phyloP scores from a whole-genome alignment of 2,797 vertebrate genomes.

The Argya squamiceps region DNA sequence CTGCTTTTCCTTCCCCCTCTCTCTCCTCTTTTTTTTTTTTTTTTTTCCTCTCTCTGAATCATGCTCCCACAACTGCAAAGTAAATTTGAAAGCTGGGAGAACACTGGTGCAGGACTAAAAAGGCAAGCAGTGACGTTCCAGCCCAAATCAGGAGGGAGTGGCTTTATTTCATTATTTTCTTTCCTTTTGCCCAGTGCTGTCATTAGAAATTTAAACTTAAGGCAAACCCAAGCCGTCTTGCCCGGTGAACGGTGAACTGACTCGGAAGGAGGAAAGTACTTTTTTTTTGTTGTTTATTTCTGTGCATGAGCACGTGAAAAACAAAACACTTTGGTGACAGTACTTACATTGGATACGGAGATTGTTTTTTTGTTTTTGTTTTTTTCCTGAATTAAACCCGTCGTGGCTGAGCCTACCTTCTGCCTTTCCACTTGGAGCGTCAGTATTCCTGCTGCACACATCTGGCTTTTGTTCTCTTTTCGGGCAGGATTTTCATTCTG shows the following conservation, averaged over 20 bases:
- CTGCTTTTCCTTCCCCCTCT: conserved; percentile 19
- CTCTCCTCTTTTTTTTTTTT: background rate
- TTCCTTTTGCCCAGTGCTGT: conserved; percentile 57
- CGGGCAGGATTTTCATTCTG: conserved; percentile 14
- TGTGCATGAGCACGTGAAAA: background rate
- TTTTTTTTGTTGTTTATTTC: background rate
- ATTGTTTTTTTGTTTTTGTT: background rate
- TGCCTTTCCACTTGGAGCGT: conserved; percentile 6
- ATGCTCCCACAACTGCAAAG: conserved; percentile 74
- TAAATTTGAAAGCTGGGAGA: conserved; percentile 67
- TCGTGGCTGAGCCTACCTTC: conserved; percentile 50
- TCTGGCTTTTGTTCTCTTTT: conserved; percentile 54
- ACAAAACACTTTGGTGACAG: background rate
- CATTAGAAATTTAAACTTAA: conserved; percentile 71
- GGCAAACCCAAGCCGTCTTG: conserved; percentile 15
- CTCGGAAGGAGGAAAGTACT: conserved; percentile 10
- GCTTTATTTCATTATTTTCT: conserved; percentile 58
- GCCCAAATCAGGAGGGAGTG: conserved; percentile 62
- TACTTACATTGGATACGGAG: background rate
- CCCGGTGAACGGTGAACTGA: background rate
- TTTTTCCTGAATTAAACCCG: background rate
- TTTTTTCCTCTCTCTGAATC: conserved; percentile 47
- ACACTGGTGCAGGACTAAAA: conserved; percentile 64
- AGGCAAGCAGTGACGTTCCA: conserved; percentile 71
- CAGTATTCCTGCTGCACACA: conserved; percentile 19